These are phyloP conservation scores for Drosophila meridiana DNA, from an alignment of 2,888 invertebrate species.

Conservation along the genomic window DNA sequence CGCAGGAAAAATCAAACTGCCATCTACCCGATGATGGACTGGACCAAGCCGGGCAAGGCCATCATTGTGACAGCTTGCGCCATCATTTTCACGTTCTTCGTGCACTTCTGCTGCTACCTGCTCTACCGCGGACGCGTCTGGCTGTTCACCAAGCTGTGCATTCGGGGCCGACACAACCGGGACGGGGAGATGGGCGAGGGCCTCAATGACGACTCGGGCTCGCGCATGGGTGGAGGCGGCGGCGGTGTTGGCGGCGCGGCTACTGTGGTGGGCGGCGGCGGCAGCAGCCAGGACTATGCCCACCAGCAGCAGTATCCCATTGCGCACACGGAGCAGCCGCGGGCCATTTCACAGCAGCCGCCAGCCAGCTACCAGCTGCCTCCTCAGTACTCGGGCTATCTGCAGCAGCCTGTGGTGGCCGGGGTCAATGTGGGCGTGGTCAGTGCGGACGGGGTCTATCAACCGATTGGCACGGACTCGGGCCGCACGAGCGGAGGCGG, in stretches of 20 bases:
- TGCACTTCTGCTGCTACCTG: slow-evolving; percentile 87
- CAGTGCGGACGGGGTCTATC: slow-evolving; percentile 81
- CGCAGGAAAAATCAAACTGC: slow-evolving; percentile 87
- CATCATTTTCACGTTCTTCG: slow-evolving; percentile 87
- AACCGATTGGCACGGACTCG: slow-evolving; percentile 73
- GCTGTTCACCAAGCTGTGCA: slow-evolving; percentile 84
- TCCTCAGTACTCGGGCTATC: slow-evolving; percentile 82
- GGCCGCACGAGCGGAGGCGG: slow-evolving; percentile 62
- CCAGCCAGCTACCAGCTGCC: slow-evolving; percentile 75
- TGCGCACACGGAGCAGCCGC: slow-evolving; percentile 80
- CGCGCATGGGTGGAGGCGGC: slow-evolving; percentile 78
- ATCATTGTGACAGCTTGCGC: slow-evolving; percentile 87
- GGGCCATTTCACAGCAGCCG: slow-evolving; percentile 71
- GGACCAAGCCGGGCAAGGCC: slow-evolving; percentile 88
- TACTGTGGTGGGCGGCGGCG: slow-evolving; percentile 66
- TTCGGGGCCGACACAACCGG: slow-evolving; percentile 84
- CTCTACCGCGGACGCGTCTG: slow-evolving; percentile 86
- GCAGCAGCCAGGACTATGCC: slow-evolving; percentile 82
- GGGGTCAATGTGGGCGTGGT: slow-evolving; percentile 83
- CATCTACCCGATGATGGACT: slow-evolving; percentile 92
- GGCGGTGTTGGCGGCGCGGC: slow-evolving; percentile 61
- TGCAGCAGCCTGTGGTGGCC: slow-evolving; percentile 82
- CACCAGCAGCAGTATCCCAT: slow-evolving; percentile 84
- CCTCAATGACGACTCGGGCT: slow-evolving; percentile 83
- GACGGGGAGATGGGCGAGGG: slow-evolving; percentile 84